Evolutionary conservation across 2,888 invertebrate genomes (phyloP).

Genomic region (Tachina fera): DNA sequence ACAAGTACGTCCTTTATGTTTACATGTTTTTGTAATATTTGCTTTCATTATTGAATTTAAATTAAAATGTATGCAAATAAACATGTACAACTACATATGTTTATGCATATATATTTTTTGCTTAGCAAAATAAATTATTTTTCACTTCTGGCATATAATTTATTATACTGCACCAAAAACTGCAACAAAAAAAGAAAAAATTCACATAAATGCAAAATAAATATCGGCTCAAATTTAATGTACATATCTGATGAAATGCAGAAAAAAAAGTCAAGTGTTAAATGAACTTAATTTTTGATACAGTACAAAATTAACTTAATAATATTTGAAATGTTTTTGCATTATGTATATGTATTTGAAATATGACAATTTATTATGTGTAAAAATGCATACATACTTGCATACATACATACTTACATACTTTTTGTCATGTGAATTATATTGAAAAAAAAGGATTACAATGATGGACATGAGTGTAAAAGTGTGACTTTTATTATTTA

Average conservation of each 20-base stretch:
- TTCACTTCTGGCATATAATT: constrained; percentile 50
- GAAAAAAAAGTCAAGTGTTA: constrained; percentile 34
- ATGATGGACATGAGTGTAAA: not conserved
- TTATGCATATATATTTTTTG: constrained; percentile 2
- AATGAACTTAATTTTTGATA: constrained; percentile 56
- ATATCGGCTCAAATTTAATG: not conserved
- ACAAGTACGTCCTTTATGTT: not conserved
- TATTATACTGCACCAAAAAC: constrained; percentile 52
- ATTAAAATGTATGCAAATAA: constrained; percentile 60
- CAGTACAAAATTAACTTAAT: constrained; percentile 33
- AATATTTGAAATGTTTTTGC: constrained; percentile 35
- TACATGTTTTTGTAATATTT: constrained; percentile 13
- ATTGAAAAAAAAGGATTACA: not conserved
- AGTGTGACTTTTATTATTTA: constrained; percentile 26
- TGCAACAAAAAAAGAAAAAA: not conserved
- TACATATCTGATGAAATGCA: not conserved
- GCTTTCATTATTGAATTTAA: constrained; percentile 63
- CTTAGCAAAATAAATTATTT: constrained; percentile 62
- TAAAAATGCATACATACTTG: too few species aligned
- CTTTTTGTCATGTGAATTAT: not conserved
- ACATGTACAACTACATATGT: not conserved
- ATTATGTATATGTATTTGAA: constrained; percentile 10
- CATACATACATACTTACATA: too few species aligned
- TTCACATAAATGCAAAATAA: constrained; percentile 5
- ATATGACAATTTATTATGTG: constrained; percentile 14